Percentiles rank a stretch among this genome's conserved stretches.
phyloP scores from a whole-genome alignment of 2,797 vertebrate species.

The Clarias platycephalus region DNA sequence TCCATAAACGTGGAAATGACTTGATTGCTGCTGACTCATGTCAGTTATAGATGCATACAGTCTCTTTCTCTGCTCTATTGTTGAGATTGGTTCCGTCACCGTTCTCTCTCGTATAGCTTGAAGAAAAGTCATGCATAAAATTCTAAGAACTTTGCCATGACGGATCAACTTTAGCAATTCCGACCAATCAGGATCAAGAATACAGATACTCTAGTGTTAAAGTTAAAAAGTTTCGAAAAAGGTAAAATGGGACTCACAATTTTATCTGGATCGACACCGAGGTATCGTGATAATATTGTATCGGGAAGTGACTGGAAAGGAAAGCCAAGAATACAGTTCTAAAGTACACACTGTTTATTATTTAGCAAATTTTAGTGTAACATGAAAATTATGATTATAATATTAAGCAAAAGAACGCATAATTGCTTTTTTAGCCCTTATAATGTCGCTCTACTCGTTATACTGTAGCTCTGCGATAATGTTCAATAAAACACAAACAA shows the following conservation, averaged over 20 bases:
- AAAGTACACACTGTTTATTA: background rate
- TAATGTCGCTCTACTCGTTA: background rate
- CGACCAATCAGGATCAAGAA: background rate
- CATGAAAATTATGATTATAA: background rate
- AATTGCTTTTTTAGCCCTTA: background rate
- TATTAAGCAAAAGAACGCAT: background rate
- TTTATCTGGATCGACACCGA: too few relatives aligned
- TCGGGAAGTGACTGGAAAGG: too few relatives aligned
- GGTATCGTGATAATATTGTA: too few relatives aligned
- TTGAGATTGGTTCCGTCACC: background rate
- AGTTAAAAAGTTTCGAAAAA: background rate
- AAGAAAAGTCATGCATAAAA: background rate
- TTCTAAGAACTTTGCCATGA: background rate
- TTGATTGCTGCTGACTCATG: background rate
- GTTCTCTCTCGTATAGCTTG: background rate
- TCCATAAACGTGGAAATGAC: background rate
- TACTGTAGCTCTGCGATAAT: too few relatives aligned
- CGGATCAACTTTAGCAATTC: background rate
- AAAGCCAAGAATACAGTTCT: background rate
- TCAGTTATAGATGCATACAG: background rate
- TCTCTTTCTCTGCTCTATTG: background rate
- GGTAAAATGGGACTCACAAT: background rate
- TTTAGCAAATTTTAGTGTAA: background rate
- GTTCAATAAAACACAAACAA: background rate
- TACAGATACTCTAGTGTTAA: background rate